Base-by-base conservation (phyloP, 92 coral and sea anemone species). In the Nematostella vectensis region DNA sequence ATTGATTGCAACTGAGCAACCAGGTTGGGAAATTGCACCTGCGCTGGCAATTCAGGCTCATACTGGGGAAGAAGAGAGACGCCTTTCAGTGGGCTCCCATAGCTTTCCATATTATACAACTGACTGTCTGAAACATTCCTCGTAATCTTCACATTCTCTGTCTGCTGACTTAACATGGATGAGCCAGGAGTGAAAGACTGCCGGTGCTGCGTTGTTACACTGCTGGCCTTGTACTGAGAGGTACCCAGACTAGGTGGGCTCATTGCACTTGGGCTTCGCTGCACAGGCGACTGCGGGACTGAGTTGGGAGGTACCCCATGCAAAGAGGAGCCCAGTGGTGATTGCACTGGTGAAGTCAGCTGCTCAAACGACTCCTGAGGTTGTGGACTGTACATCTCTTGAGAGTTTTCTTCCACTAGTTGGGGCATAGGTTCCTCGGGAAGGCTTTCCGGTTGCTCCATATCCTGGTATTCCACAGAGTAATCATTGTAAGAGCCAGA, bases 71-170 rank as follows among this genome's bases (percentile, higher is more conserved):
- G 61, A 3, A 85, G 57, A 10, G 51, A 45, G 17, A 45, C 9
- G 45, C 55, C 64, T 55, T 81, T 61, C 25, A 48, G 59, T 9
- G 77, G 48, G 2, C 62, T 42, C 47, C 64, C 63, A 61, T 54
- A 50, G 45, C 77, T 37, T 47, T 83, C 83, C 77, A 82, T 77
- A 28, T 77, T 70, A 47, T 88, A 93, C 28, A 93, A 59, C 74
- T 86, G 96, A 10, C 89, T 74, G 62, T 93, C 99, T 4, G 99
- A 93, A 0, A 83, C 89, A 70, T 93, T 93, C 48, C 99, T 68
- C 2, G 96, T 93, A 21, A 93, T 48, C 10, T 75, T 49, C 2
- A 71, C 97, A 48, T 80, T 85, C 44, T 79, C 69, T 11, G 42
- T 6, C 40, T 33, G 40, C 6, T 33, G 15, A 6, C 8, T 33